Conservation (phyloP, 2,888 invertebrate species). For the Marasmarcha lunaedactyla region DNA sequence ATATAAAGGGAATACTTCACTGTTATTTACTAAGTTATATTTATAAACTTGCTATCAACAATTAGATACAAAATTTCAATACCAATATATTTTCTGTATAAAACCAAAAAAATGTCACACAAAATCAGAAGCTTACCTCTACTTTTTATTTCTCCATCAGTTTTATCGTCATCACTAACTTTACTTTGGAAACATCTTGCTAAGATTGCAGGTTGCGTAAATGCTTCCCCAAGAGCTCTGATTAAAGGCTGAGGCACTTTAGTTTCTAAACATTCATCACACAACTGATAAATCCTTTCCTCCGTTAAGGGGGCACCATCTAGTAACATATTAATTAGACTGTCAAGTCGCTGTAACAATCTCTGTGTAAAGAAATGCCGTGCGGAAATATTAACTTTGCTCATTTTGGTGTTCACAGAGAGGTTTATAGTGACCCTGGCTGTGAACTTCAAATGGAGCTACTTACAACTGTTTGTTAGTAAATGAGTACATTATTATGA, state of each 20-base stretch:
- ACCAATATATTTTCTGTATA: no score
- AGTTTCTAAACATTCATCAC: slow-evolving; percentile 78
- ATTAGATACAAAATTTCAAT: no score
- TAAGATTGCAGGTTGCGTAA: slow-evolving; percentile 72
- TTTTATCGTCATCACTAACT: slow-evolving; percentile 24
- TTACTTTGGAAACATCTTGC: slow-evolving; percentile 76
- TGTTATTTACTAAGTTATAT: no score
- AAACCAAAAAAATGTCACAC: no score
- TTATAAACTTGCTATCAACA: no score
- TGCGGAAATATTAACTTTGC: no score
- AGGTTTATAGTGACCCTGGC: no score
- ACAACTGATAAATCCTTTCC: slow-evolving; percentile 78
- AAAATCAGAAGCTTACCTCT: slow-evolving; percentile 29
- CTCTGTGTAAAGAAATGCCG: slow-evolving; percentile 9
- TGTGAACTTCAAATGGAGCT: no score
- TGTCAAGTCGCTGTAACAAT: slow-evolving; percentile 27
- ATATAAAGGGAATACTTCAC: no score
- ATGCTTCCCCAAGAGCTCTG: slow-evolving; percentile 82
- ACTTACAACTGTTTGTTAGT: no score
- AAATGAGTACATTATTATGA: no score
- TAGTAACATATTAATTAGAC: slow-evolving; percentile 28
- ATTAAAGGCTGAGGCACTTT: slow-evolving; percentile 79
- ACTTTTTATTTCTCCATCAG: slow-evolving; percentile 21
- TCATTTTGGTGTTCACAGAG: no score
- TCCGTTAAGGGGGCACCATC: slow-evolving; percentile 76